Base-by-base conservation (phyloP, 2,888 invertebrate genomes). In the Ectobius pallidus region DNA sequence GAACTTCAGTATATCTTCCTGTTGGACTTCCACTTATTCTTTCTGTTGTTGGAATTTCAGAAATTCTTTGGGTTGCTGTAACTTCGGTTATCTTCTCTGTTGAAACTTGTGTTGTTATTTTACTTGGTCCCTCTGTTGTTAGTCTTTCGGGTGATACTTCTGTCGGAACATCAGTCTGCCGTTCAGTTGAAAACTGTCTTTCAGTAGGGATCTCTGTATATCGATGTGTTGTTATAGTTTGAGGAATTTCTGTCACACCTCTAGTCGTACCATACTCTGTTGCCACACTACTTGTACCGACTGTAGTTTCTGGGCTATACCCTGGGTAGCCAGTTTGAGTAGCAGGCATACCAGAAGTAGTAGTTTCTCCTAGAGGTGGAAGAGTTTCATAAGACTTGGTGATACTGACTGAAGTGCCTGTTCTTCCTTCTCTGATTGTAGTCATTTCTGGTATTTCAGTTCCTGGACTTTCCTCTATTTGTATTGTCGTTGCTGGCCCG, bases 251-350 rank as follows among this genome's bases (percentile, higher is more conserved):
- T 34, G 34, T 34, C 6, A 34, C 7, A 34, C 6, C 34, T 34
- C 11, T 11, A 34, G 34, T 34, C 11, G 34, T 34, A 7, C 11
- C 11, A 7, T 34, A 11, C 11, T n/a, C n/a, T n/a, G n/a, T n/a
- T 18, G 70, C 44, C 65, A 46, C 46, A 44, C 30, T 34, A 39
- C 25, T 46, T 46, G 75, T 69, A 52, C 72, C 32, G 62, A 76
- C 72, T 69, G 70, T 72, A 67, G 70, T 46, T 34, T 46, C 18
- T 46, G 14, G 52, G 25, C 6, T 32, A 14, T 67, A 18, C 58
- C 18, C 55, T 32, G 7, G 69, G 32, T 22, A 7, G 4, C 1
- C 49, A 11, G 25, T 25, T 52, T 30, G 27, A 30, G 58, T 58
- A 58, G 58, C 30, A 30, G 9, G 9, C 14, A 30, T 11, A 30